Evolutionary conservation across 2,888 invertebrate species (phyloP).

Genomic region (Nephrocerus scutellatus): DNA sequence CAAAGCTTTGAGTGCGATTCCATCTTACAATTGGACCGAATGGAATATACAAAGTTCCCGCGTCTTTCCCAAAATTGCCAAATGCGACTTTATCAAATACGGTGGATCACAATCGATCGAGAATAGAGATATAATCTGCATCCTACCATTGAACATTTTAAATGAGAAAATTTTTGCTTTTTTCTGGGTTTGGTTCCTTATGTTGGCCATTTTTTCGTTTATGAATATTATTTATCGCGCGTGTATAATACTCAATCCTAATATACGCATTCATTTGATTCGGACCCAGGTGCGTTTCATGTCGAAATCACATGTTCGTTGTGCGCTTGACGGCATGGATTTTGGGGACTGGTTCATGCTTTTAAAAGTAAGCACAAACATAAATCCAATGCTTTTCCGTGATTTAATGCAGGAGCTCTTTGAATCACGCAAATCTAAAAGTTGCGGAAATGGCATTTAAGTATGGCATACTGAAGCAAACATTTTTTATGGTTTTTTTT

Average conservation of each 20-base stretch:
- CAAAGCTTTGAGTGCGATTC: slow-evolving; percentile 35
- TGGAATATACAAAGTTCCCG: slow-evolving; percentile 42
- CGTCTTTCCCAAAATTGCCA: slow-evolving; percentile 62
- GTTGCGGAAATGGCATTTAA: too few species aligned
- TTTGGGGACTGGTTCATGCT: slow-evolving; percentile 75
- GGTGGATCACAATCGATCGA: slow-evolving; percentile 77
- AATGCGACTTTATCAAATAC: slow-evolving; percentile 79
- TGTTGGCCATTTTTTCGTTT: slow-evolving; percentile 56
- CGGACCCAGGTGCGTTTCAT: slow-evolving; percentile 32
- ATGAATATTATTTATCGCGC: slow-evolving; percentile 61
- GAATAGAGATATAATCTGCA: slow-evolving; percentile 68
- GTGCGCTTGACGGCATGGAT: slow-evolving; percentile 33
- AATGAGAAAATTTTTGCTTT: slow-evolving; percentile 73
- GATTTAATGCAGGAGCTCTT: slow-evolving; percentile 55
- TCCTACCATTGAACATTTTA: slow-evolving; percentile 69
- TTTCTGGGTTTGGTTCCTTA: slow-evolving; percentile 67
- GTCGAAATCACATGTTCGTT: slow-evolving; percentile 26
- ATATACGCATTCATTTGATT: slow-evolving; percentile 34
- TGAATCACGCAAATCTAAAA: slow-evolving; percentile 17
- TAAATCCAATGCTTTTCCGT: slow-evolving; percentile 61
- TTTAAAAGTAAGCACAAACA: slow-evolving; percentile 67
- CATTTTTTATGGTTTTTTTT: too few species aligned
- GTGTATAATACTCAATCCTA: slow-evolving; percentile 51
- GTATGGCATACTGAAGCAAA: too few species aligned
- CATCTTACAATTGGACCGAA: slow-evolving; percentile 33